Conservation (phyloP, 2,888 invertebrate species). For the Cordilura impudica region DNA sequence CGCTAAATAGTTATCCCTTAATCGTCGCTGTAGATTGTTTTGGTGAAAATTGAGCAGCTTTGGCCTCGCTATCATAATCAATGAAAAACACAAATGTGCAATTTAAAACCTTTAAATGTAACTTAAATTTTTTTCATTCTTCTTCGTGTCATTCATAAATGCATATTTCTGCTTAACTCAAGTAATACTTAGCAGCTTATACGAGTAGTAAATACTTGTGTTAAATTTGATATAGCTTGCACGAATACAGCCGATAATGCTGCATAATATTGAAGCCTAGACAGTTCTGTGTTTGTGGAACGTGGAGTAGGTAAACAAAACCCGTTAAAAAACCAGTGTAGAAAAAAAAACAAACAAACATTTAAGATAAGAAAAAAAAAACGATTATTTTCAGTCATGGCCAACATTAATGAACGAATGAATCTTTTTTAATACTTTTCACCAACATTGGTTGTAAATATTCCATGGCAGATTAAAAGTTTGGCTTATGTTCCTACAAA, state of each 20-base stretch:
- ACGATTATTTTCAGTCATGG: conserved; percentile 23
- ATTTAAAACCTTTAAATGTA: neutral
- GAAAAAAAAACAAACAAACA: conserved; percentile 17
- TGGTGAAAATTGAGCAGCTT: too few relatives aligned
- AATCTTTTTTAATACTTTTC: too few relatives aligned
- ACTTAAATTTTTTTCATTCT: neutral
- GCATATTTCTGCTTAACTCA: conserved; percentile 7
- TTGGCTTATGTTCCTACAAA: too few relatives aligned
- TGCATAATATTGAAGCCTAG: conserved; percentile 5
- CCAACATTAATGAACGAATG: conserved; percentile 2
- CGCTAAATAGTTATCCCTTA: too few relatives aligned
- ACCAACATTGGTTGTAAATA: too few relatives aligned
- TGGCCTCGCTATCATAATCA: too few relatives aligned
- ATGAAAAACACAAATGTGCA: neutral
- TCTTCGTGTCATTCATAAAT: neutral
- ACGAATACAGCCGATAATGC: conserved; percentile 32
- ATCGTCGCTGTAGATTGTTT: too few relatives aligned
- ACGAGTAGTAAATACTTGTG: conserved; percentile 27
- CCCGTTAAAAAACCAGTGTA: conserved; percentile 27
- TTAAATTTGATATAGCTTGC: conserved; percentile 22
- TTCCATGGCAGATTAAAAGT: neutral
- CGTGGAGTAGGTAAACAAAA: conserved; percentile 7
- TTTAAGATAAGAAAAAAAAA: conserved; percentile 36
- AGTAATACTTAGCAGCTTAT: conserved; percentile 31
- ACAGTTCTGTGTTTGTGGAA: conserved; percentile 13